These are phyloP conservation scores for Eupleurogrammus muticus DNA, from an alignment of 2,797 vertebrate genomes.

Conservation along the genomic window DNA sequence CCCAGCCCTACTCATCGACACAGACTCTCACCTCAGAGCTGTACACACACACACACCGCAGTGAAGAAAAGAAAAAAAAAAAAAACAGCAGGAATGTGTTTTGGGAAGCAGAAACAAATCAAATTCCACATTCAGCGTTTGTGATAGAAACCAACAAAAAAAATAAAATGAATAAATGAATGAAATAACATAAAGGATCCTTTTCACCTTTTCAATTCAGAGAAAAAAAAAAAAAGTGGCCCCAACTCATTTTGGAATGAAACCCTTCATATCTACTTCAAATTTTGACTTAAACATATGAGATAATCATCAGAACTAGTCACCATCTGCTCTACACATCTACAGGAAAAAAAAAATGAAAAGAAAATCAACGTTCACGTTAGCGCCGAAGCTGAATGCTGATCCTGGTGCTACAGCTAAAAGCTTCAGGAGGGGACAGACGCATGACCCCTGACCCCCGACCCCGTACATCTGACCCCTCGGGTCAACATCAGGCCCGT, in stretches of 20 bases:
- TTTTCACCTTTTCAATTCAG: too few relatives aligned
- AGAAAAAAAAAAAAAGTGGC: background rate
- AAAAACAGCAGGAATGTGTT: background rate
- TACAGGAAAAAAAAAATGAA: conserved; percentile 40
- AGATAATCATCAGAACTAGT: conserved; percentile 51
- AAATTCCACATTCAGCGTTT: conserved; percentile 28
- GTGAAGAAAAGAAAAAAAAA: conserved; percentile 34
- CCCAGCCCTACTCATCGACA: conserved; percentile 37
- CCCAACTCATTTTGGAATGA: conserved; percentile 57
- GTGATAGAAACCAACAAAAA: conserved; percentile 29
- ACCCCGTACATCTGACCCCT: conserved; percentile 33
- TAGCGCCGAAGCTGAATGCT: conserved; percentile 33
- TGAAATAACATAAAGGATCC: too few relatives aligned
- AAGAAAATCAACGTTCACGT: conserved; percentile 31
- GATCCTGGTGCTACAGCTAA: conserved; percentile 29
- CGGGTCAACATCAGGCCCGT: conserved; percentile 42
- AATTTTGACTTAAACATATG: conserved; percentile 55
- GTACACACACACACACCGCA: conserved; percentile 35
- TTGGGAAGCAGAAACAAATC: conserved; percentile 6
- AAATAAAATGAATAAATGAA: background rate
- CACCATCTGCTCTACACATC: conserved; percentile 62
- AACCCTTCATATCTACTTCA: conserved; percentile 54
- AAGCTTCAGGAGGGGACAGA: conserved; percentile 20
- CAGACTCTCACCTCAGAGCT: conserved; percentile 34
- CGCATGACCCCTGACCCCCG: conserved; percentile 45